These are phyloP conservation scores for Catocala sponsa DNA, from an alignment of 2,888 invertebrate species.

Conservation along the genomic window DNA sequence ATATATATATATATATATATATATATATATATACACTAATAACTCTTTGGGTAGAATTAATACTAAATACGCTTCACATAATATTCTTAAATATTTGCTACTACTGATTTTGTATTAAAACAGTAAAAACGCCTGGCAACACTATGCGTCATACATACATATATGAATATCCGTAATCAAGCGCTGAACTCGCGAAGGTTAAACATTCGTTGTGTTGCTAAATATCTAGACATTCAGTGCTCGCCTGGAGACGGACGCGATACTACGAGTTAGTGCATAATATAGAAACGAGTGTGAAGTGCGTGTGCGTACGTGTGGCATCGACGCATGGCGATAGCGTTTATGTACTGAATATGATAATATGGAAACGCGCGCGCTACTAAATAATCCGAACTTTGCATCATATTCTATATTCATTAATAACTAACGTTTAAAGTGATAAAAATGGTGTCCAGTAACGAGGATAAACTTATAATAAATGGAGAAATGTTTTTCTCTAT, in stretches of 20 bases:
- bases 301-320: not conserved
- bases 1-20: too few species aligned
- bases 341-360: not conserved
- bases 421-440: conserved; percentile 8
- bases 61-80: too few species aligned
- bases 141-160: not conserved
- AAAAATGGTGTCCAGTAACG: conserved; percentile 30
- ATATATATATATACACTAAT: too few species aligned
- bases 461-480: conserved; percentile 38
- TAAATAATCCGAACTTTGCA: too few species aligned
- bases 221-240: conserved; percentile 3
- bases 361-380: not conserved
- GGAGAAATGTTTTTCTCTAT: conserved; percentile 35
- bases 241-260: not conserved
- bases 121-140: not conserved
- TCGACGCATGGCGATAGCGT: not conserved
- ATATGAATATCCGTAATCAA: not conserved
- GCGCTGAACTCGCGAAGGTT: not conserved
- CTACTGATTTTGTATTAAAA: not conserved
- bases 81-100: too few species aligned
- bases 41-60: too few species aligned
- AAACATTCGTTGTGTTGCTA: not conserved
- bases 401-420: not conserved
- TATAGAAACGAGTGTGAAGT: not conserved
- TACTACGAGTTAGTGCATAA: not conserved